These are phyloP conservation scores for Platypus cylindrus DNA, from an alignment of 2,888 invertebrate species.

Conservation along the genomic window DNA sequence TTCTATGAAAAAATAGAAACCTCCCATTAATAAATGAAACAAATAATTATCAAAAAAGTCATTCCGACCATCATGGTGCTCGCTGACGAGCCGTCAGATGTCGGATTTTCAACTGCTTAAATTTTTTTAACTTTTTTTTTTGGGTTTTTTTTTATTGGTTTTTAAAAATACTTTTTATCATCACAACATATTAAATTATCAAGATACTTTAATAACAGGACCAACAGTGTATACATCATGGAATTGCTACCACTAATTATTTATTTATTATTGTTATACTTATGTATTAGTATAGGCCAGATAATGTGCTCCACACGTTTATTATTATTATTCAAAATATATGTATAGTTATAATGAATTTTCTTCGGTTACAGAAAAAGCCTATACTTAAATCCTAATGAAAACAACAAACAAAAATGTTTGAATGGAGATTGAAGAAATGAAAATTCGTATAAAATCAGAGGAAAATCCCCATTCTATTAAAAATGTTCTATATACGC, in stretches of 20 bases:
- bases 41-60: slow-evolving; percentile 33
- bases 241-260: slow-evolving; percentile 35
- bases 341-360: slow-evolving; percentile 21
- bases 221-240: slow-evolving; percentile 39
- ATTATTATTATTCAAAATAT: slow-evolving; percentile 34
- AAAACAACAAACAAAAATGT: not conserved
- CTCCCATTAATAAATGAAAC: slow-evolving; percentile 37
- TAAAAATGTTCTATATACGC: too few relatives aligned
- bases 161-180: slow-evolving; percentile 36
- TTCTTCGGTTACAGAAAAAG: not conserved
- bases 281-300: too few relatives aligned
- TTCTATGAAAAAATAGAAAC: slow-evolving; percentile 41
- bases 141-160: slow-evolving; percentile 32
- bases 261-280: too few relatives aligned
- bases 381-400: not conserved
- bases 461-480: too few relatives aligned
- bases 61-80: slow-evolving; percentile 24
- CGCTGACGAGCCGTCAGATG: too few relatives aligned
- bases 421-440: not conserved
- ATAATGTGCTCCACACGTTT: slow-evolving; percentile 38
- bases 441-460: not conserved
- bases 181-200: slow-evolving; percentile 39
- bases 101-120: slow-evolving; percentile 30
- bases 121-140: too few relatives aligned
- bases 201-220: slow-evolving; percentile 38